phyloP scores from a whole-genome alignment of 2,113 vertebrate genomes.

The Antigone vipio region DNA sequence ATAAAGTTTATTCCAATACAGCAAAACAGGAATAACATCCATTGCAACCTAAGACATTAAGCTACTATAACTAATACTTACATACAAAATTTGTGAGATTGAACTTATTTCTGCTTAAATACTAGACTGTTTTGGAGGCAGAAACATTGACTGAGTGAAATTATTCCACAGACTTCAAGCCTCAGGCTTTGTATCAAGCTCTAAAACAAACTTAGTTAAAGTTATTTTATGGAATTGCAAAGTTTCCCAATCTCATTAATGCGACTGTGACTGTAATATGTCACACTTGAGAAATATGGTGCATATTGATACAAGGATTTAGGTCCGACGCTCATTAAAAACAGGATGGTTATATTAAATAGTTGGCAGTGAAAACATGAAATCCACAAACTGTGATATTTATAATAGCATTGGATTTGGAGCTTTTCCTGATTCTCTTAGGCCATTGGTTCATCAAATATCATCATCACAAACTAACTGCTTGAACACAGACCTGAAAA shows the following conservation, averaged over 20 bases:
- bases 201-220: background rate
- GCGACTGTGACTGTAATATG: background rate
- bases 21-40: background rate
- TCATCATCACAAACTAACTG: slow-evolving; percentile 9
- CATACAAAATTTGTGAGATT: background rate
- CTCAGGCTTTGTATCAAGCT: background rate
- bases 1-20: background rate
- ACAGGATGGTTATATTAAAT: background rate
- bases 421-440: slow-evolving; percentile 35
- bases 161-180: background rate
- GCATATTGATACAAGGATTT: slow-evolving; percentile 8
- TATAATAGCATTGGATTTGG: slow-evolving; percentile 40
- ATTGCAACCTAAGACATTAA: background rate
- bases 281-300: slow-evolving; percentile 10
- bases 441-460: slow-evolving; percentile 7
- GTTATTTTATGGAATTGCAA: background rate
- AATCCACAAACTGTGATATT: slow-evolving; percentile 46
- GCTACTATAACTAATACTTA: background rate
- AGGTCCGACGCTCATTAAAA: background rate
- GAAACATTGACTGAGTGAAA: background rate
- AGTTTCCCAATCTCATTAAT: background rate
- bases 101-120: background rate
- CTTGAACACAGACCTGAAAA: background rate
- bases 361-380: background rate
- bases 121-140: background rate